Evolutionary conservation across 92 coral and sea anemone genomes (phyloP).

Genomic region (Montipora capitata): DNA sequence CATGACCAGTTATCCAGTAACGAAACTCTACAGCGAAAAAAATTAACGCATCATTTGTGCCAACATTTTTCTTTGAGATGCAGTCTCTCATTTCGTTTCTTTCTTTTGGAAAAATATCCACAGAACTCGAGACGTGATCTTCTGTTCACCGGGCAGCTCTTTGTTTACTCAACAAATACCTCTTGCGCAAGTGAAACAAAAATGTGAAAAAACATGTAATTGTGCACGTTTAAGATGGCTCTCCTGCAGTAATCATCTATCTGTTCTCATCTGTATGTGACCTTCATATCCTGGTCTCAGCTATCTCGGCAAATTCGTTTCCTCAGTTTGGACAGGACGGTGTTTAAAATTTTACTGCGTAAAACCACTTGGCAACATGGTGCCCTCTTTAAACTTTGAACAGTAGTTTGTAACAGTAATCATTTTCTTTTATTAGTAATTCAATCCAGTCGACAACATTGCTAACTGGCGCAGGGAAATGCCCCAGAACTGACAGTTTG

Average conservation of each 20-base stretch:
- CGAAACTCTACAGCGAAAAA: neutral
- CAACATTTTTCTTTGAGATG: neutral
- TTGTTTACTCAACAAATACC: conserved; percentile 34
- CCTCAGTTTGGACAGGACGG: too few relatives aligned
- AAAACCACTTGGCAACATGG: too few relatives aligned
- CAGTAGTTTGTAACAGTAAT: too few relatives aligned
- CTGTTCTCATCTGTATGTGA: neutral
- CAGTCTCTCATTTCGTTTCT: neutral
- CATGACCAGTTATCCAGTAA: neutral
- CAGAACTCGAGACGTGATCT: conserved; percentile 13
- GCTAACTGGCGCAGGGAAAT: too few relatives aligned
- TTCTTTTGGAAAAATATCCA: neutral
- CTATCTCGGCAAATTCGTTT: too few relatives aligned
- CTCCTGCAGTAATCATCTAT: neutral
- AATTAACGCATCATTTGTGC: neutral
- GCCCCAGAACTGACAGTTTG: too few relatives aligned
- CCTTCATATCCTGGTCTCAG: too few relatives aligned
- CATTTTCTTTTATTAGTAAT: too few relatives aligned
- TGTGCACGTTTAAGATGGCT: neutral
- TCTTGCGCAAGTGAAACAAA: conserved; percentile 13
- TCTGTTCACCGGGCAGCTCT: neutral
- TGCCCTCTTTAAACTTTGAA: too few relatives aligned
- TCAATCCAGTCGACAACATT: too few relatives aligned
- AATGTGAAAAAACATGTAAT: neutral
- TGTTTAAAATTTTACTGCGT: too few relatives aligned